Evolutionary conservation across 2,888 invertebrate species (phyloP), one percentile per base, ranked within the genome.

Genomic region (Parnassius apollo): DNA sequence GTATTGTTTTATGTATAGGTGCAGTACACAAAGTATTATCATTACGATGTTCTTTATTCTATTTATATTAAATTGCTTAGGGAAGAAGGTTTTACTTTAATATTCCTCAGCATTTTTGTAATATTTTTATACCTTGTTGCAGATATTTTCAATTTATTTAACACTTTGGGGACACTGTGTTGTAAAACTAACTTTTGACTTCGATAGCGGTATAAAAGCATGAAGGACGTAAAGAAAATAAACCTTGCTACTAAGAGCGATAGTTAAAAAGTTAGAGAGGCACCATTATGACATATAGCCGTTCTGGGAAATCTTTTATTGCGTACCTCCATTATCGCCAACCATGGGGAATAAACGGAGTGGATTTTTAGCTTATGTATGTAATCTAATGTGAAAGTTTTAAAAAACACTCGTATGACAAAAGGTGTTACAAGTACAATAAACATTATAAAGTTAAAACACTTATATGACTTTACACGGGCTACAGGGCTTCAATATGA

Each of bases 251-350:
- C 71, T 70, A 60, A 60, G 60, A 54, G 60, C 60, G n/a, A 60
- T 53, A 60, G 54, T 60, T 60, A 48, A 57, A 57, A 57, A 35
- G 25, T 22, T 13, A 45, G 25, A 25, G 50, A 44, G 13, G 25
- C 25, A 50, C 56, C 18, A 56, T 61, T 61, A 51, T 61, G 61
- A 61, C 56, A 56, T 50, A 81, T 77, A 69, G 75, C 69, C 78
- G 78, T 75, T 83, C 69, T 77, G 89, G 90, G 89, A 89, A 89
- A 89, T 89, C 86, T 88, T 86, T 88, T 87, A 89, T 89, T 83
- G 84, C 85, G 87, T 9, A 9, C 2, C 48, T 13, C 48, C 48
- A 48, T 48, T 48, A 48, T 13, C 48, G 48, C 18, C 13, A 48
- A 13, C 48, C 12, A 9, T 48, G 13, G 48, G 48, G n/a, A 48